A percentile compares a stretch with the other conserved stretches of the same genome.
Conservation (phyloP, 2,113 vertebrate genomes). For the human (Homo sapiens) region GRCh38 chr2:121451501-121452000, state of each 20-base stretch:
- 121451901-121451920: slow-evolving; percentile 10
- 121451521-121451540: neutral
- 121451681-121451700: neutral
- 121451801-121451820: slow-evolving; percentile 97
- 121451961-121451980: neutral
- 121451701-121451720: neutral
- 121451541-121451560: neutral
- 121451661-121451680: neutral
- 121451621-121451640: neutral
- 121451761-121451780: neutral
- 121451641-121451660: neutral
- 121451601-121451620: neutral
- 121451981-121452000: neutral
- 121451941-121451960: neutral
- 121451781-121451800: slow-evolving; percentile 94
- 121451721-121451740: neutral
- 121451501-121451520: neutral
- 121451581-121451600: neutral
- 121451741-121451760: neutral
- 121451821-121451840: slow-evolving; percentile 96
- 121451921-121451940: neutral
- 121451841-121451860: slow-evolving; percentile 91
- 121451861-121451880: neutral
- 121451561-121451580: neutral
- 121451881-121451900: neutral